These are phyloP conservation scores for Morpho helenor DNA, from an alignment of 2,888 invertebrate species.

Conservation along the genomic window DNA sequence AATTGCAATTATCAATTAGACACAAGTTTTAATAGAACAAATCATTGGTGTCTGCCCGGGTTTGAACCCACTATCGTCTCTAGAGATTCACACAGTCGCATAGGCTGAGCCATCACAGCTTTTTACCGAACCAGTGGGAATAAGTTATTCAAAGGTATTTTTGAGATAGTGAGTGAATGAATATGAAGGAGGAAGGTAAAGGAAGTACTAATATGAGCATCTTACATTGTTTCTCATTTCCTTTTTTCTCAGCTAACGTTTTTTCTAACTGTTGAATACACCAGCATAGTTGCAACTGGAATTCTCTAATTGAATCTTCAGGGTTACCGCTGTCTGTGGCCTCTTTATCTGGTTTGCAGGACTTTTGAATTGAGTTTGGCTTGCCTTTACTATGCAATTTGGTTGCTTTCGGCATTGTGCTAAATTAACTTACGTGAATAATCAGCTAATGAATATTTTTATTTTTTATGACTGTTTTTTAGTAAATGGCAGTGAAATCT, in stretches of 20 bases:
- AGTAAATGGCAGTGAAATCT: background rate
- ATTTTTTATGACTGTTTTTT: slow-evolving; percentile 4
- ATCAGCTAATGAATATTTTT: background rate
- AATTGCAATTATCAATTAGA: no score
- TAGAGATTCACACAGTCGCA: no score
- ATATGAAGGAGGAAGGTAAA: background rate
- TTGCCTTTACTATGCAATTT: slow-evolving; percentile 67
- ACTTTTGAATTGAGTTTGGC: slow-evolving; percentile 58
- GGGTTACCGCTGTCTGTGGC: slow-evolving; percentile 43
- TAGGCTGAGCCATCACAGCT: no score
- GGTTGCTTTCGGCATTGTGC: slow-evolving; percentile 63
- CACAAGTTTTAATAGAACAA: no score
- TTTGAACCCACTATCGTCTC: no score
- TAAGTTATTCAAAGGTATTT: background rate
- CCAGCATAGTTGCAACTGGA: slow-evolving; percentile 89
- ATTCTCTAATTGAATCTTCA: slow-evolving; percentile 81
- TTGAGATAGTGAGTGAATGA: background rate
- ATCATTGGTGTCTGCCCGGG: no score
- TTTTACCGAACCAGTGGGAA: no score
- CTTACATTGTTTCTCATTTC: slow-evolving; percentile 80
- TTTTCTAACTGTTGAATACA: slow-evolving; percentile 86
- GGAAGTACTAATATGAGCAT: slow-evolving; percentile 11
- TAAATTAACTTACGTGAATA: slow-evolving; percentile 2
- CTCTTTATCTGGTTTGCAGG: slow-evolving; percentile 51
- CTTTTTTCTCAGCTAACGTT: slow-evolving; percentile 79